Base-by-base conservation (phyloP, 2,797 vertebrate species). In the Prionace glauca region DNA sequence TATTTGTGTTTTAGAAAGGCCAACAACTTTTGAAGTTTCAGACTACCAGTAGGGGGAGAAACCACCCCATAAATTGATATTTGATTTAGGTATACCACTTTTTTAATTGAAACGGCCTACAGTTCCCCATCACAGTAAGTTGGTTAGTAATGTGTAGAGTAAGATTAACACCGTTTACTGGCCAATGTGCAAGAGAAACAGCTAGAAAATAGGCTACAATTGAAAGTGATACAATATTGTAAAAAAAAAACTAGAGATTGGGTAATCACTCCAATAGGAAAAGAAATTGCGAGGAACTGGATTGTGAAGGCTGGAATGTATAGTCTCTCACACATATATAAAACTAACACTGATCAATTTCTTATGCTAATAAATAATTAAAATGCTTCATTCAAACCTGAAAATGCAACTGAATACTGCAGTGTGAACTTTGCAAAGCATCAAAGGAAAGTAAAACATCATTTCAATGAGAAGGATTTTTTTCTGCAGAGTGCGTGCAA, bases 291-390 rank as follows among this genome's bases (percentile, higher is more conserved):
- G 69, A 56, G 45, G 36, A 12, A 41, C 20, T 56, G 65, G 71
- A 41, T 93, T 93, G 8, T 56, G 45, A 74, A 74, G 26, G 69
- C 45, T 56, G 45, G 93, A 56, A 77, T 11, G 9, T 71, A 69
- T 45, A 45, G 67, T n/a, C 9, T 41, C 65, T 94, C 65, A 45
- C 97, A 97, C 97, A 98, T 32, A 77, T 98, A 96, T 97, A 98
- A 97, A 97, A 98, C 98, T 98, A 96, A 98, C 97, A 97, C 96
- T 96, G 97, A 97, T 97, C 96, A 97, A 97, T 98, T 97, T 98
- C 97, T 98, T 98, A 97, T 98, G 97, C 96, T 96, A 97, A 98
- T 98, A 96, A 98, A 98, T 98, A 98, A 98, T 98, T 98, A 97
- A 98, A 97, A 97, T 96, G 96, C 97, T 98, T 98, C 98, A 98